Percentiles rank a stretch among this genome's conserved stretches.
These are phyloP conservation scores for Drosophila neocordata DNA, from an alignment of 1,140 invertebrate genomes.

Conservation along the genomic window DNA sequence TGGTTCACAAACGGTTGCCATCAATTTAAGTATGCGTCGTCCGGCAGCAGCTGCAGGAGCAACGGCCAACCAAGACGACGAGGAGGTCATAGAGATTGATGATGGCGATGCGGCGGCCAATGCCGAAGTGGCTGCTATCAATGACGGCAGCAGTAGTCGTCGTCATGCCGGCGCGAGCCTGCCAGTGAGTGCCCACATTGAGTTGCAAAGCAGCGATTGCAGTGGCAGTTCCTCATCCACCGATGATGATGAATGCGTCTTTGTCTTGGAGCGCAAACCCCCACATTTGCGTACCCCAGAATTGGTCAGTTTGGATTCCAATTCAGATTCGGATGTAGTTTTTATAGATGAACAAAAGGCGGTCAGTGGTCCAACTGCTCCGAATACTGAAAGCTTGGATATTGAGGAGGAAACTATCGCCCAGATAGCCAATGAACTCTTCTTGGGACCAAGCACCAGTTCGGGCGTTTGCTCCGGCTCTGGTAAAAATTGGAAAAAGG, in stretches of 20 bases:
- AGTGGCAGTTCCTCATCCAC: constrained; percentile 43
- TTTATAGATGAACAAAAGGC: constrained; percentile 81
- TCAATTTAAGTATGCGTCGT: constrained; percentile 69
- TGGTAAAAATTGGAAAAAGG: constrained; percentile 60
- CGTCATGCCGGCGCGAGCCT: constrained; percentile 56
- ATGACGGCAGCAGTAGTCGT: constrained; percentile 52
- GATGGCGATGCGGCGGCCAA: constrained; percentile 68
- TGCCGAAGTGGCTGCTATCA: constrained; percentile 70
- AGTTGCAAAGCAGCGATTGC: constrained; percentile 64
- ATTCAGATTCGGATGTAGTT: constrained; percentile 85
- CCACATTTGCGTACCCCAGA: constrained; percentile 85
- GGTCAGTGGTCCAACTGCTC: background rate
- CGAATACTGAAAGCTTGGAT: background rate
- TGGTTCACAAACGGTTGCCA: constrained; percentile 69
- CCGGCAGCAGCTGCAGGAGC: constrained; percentile 33
- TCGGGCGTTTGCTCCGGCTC: constrained; percentile 56
- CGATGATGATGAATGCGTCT: constrained; percentile 75
- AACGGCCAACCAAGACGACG: constrained; percentile 6
- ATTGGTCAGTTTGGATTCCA: constrained; percentile 84
- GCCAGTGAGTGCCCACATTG: constrained; percentile 71
- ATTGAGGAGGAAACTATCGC: background rate
- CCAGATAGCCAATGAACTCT: constrained; percentile 33
- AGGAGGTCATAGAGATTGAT: constrained; percentile 69
- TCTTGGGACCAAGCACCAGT: constrained; percentile 73
- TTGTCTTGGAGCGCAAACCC: constrained; percentile 83